A percentile compares a stretch with the other conserved stretches of the same genome.
Evolutionary conservation across 2,888 invertebrate species (phyloP).

Genomic region (Chouioia cunea): DNA sequence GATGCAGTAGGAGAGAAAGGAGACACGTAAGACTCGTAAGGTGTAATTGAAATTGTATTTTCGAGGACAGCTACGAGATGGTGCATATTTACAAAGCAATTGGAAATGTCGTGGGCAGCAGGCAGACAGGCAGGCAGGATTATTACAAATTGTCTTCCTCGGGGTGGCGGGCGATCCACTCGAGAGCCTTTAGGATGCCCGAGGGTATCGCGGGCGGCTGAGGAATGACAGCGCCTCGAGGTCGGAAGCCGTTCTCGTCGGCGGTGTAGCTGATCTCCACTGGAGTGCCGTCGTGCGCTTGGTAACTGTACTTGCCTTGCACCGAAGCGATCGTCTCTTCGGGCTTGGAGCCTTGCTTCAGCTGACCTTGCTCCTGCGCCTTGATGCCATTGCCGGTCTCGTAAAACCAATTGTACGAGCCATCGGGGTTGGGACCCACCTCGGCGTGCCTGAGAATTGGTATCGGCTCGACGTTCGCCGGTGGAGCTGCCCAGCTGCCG

Average conservation of each 20-base stretch:
- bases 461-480: slow-evolving; percentile 52
- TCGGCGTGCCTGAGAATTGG: slow-evolving; percentile 61
- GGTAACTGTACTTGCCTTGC: slow-evolving; percentile 66
- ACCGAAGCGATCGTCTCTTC: slow-evolving; percentile 57
- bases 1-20: too few species aligned
- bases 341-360: slow-evolving; percentile 52
- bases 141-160: slow-evolving; percentile 44
- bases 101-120: too few species aligned
- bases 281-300: slow-evolving; percentile 64
- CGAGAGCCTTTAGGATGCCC: slow-evolving; percentile 65
- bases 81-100: too few species aligned
- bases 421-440: slow-evolving; percentile 64
- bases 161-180: slow-evolving; percentile 63
- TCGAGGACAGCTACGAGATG: too few species aligned
- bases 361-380: slow-evolving; percentile 64
- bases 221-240: slow-evolving; percentile 65
- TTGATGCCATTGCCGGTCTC: slow-evolving; percentile 69
- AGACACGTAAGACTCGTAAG: too few species aligned
- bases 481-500: slow-evolving; percentile 50
- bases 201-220: slow-evolving; percentile 64
- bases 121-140: neutral
- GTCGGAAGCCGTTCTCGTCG: slow-evolving; percentile 68
- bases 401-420: slow-evolving; percentile 65
- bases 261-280: slow-evolving; percentile 66
- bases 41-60: too few species aligned